phyloP scores from a whole-genome alignment of 2,113 vertebrate species.

The Platichthys flesus region DNA sequence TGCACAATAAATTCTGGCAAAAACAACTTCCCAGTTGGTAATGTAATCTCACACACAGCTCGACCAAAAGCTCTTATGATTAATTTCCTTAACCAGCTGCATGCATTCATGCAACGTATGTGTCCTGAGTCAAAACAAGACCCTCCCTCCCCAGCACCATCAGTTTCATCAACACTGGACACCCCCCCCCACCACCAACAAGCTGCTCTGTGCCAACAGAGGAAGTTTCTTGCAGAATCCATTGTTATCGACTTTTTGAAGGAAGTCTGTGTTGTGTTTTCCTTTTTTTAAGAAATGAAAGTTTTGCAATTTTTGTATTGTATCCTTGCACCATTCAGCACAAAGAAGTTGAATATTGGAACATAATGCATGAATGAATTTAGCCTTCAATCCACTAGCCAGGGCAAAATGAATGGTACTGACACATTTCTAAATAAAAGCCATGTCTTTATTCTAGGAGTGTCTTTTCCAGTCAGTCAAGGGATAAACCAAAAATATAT shows the following conservation, averaged over 20 bases:
- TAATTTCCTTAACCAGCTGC: slow-evolving; percentile 70
- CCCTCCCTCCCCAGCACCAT: not conserved
- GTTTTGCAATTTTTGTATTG: not conserved
- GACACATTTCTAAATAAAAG: slow-evolving; percentile 75
- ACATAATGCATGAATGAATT: not conserved
- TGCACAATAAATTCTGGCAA: slow-evolving; percentile 49
- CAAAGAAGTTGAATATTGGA: not conserved
- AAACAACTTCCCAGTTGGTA: slow-evolving; percentile 64
- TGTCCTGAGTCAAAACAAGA: slow-evolving; percentile 43
- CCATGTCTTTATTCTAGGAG: slow-evolving; percentile 78
- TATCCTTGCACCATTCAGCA: not conserved
- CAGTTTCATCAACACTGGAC: not conserved
- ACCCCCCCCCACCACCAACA: not conserved
- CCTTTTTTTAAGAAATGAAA: slow-evolving; percentile 39
- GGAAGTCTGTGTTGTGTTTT: slow-evolving; percentile 57
- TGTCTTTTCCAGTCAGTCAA: slow-evolving; percentile 49
- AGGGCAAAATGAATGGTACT: slow-evolving; percentile 43
- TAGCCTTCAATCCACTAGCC: too few relatives aligned
- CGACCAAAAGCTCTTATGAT: slow-evolving; percentile 40
- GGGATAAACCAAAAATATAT: slow-evolving; percentile 76
- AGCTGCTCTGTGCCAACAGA: slow-evolving; percentile 34
- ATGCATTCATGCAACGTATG: slow-evolving; percentile 50
- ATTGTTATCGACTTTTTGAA: slow-evolving; percentile 68
- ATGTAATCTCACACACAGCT: slow-evolving; percentile 45
- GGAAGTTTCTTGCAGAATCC: slow-evolving; percentile 54